A percentile compares a stretch with the other conserved stretches of the same genome.
Evolutionary conservation across 2,797 vertebrate species (phyloP).

Genomic region (Microctenopoma lineatum): DNA sequence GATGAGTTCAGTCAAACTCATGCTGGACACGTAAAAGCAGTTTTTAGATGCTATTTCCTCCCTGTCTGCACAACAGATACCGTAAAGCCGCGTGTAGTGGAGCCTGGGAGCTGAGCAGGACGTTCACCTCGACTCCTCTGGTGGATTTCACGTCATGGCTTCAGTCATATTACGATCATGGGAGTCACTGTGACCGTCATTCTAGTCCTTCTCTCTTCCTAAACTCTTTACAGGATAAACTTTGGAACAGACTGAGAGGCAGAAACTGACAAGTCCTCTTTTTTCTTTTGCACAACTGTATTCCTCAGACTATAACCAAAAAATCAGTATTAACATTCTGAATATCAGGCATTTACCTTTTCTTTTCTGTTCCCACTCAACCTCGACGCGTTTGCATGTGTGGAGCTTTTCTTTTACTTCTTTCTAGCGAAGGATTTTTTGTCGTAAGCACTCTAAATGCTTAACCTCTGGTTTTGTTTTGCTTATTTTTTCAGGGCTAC

Average conservation of each 20-base stretch:
- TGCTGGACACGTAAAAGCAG: slow-evolving; percentile 21
- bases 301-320: slow-evolving; percentile 49
- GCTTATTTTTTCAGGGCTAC: slow-evolving; percentile 1
- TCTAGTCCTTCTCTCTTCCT: neutral
- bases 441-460: slow-evolving; percentile 4
- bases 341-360: neutral
- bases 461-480: neutral
- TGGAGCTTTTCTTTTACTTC: neutral
- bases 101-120: slow-evolving; percentile 18
- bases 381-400: neutral
- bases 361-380: neutral
- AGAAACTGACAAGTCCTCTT: slow-evolving; percentile 19
- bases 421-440: neutral
- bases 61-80: slow-evolving; percentile 17
- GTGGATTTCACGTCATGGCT: slow-evolving; percentile 14
- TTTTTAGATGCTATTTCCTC: slow-evolving; percentile 19
- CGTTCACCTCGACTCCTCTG: slow-evolving; percentile 11
- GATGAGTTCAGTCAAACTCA: slow-evolving; percentile 18
- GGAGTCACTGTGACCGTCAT: slow-evolving; percentile 16
- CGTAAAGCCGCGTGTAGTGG: neutral
- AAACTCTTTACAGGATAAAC: slow-evolving; percentile 3
- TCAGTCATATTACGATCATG: neutral
- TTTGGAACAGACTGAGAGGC: slow-evolving; percentile 34
- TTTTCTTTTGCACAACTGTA: slow-evolving; percentile 55
- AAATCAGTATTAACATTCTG: slow-evolving; percentile 69